phyloP scores from a whole-genome alignment of 1,140 invertebrate species.

The Vanessa atalanta region DNA sequence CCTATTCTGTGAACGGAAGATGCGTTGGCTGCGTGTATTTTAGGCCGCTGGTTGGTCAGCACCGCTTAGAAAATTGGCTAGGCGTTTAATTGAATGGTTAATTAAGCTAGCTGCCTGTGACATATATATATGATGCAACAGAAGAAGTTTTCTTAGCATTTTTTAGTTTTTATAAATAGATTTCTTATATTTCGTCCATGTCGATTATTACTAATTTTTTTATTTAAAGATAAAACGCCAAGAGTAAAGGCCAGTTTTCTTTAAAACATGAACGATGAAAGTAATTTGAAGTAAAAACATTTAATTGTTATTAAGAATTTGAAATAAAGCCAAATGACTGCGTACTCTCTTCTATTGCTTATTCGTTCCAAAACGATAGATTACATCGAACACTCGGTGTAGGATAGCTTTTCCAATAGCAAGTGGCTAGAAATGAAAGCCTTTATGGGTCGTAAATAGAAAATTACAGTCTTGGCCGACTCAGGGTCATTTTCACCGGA shows the following conservation, averaged over 20 bases:
- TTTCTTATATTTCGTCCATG: no score
- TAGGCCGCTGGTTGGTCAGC: no score
- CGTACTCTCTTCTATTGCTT: conserved; percentile 32
- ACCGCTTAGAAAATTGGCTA: no score
- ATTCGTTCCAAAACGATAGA: conserved; percentile 37
- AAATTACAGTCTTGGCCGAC: conserved; percentile 38
- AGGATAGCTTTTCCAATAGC: conserved; percentile 38
- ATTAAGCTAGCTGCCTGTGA: no score
- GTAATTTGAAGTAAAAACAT: neutral
- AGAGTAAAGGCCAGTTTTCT: neutral
- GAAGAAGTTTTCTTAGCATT: no score
- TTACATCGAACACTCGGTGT: conserved; percentile 20
- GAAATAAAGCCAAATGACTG: conserved; percentile 22
- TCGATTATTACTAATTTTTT: no score
- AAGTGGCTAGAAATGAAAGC: conserved; percentile 39
- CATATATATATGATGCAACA: no score
- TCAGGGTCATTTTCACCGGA: conserved; percentile 38
- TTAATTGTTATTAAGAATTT: conserved; percentile 1
- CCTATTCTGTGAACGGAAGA: no score
- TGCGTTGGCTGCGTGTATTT: no score
- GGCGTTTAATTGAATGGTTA: no score
- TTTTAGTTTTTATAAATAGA: no score
- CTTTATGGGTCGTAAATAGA: conserved; percentile 41
- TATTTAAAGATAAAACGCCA: no score
- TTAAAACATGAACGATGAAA: neutral